Percentiles rank a stretch among this genome's conserved stretches.
Evolutionary conservation across 2,797 vertebrate species (phyloP).

Genomic region (Macropodus opercularis): DNA sequence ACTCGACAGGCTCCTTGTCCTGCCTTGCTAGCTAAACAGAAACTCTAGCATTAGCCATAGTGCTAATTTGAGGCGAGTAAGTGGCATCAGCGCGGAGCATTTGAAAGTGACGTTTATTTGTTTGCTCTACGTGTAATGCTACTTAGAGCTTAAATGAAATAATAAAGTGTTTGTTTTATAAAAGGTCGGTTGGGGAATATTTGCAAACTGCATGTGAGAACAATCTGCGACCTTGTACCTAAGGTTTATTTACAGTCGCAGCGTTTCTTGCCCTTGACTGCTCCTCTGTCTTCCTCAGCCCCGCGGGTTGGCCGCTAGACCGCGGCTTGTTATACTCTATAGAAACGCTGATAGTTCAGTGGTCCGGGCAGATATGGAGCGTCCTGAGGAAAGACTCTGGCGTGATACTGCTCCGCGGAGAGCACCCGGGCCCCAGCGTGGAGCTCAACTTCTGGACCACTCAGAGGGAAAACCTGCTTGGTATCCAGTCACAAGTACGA

Average conservation of each 20-base stretch:
- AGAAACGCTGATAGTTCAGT: conserved; percentile 80
- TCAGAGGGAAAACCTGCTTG: conserved; percentile 79
- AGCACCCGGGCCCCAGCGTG: conserved; percentile 74
- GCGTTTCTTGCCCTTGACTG: background rate
- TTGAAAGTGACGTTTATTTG: too few species aligned
- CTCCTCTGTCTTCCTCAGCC: conserved; percentile 65
- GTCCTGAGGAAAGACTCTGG: conserved; percentile 80
- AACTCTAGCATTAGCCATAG: background rate
- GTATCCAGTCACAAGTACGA: conserved; percentile 81
- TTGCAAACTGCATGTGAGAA: too few species aligned
- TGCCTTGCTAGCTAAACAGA: background rate
- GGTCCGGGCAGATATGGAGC: conserved; percentile 77
- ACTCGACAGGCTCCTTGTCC: background rate
- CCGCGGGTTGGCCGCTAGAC: conserved; percentile 70
- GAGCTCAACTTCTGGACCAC: conserved; percentile 86
- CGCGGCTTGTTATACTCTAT: conserved; percentile 77
- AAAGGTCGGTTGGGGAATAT: too few species aligned
- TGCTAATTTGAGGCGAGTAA: too few species aligned
- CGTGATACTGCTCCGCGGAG: conserved; percentile 63
- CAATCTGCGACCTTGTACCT: too few species aligned
- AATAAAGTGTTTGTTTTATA: too few species aligned
- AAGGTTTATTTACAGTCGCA: too few species aligned
- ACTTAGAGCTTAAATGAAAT: too few species aligned
- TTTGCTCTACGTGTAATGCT: too few species aligned
- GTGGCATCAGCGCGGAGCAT: too few species aligned